Base-by-base conservation (phyloP, 2,797 vertebrate species). In the Odontamblyopus rebecca region DNA sequence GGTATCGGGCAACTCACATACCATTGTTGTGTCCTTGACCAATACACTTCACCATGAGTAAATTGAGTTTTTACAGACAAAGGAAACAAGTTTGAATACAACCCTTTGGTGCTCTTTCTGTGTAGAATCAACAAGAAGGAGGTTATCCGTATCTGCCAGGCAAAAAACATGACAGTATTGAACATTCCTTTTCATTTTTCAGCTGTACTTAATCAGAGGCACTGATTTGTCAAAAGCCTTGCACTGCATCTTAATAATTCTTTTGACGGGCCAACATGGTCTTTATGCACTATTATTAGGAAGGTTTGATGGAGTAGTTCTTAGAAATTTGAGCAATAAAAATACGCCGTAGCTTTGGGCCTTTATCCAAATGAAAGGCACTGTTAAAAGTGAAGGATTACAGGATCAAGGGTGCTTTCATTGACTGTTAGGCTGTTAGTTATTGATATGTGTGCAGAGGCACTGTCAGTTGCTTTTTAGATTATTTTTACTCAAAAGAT, bases 91-190 rank as follows among this genome's bases (percentile, higher is more conserved):
- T 35, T n/a, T 32, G 16, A 62, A 7, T 61, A 30, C 27, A 61
- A 16, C 16, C 13, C 32, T 59, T 32, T 61, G 59, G 2, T 16
- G 16, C 16, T 30, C 15, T 15, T 59, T 59, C 26, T 18, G 16
- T 30, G 13, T n/a, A 18, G 27, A 23, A 32, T 61, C 18, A 35
- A 61, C 60, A 30, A 32, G 88, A 63, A 93, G 84, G 79, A 92
- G 78, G 85, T 68, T 89, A 84, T 92, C 91, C 87, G 89, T 89
- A 86, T 91, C 92, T 91, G 89, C 86, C 89, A 9, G 35, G 35
- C 35, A 38, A 38, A 38, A 38, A 78, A 27, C 53, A 69, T 86
- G 85, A 81, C 85, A 88, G 86, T 87, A 90, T 92, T 91, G 91
- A 88, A 89, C 93, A 90, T 93, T 74, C 61, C 70, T 48, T 81